phyloP scores from a whole-genome alignment of 1,140 invertebrate genomes.

The Sesamia nonagrioides region DNA sequence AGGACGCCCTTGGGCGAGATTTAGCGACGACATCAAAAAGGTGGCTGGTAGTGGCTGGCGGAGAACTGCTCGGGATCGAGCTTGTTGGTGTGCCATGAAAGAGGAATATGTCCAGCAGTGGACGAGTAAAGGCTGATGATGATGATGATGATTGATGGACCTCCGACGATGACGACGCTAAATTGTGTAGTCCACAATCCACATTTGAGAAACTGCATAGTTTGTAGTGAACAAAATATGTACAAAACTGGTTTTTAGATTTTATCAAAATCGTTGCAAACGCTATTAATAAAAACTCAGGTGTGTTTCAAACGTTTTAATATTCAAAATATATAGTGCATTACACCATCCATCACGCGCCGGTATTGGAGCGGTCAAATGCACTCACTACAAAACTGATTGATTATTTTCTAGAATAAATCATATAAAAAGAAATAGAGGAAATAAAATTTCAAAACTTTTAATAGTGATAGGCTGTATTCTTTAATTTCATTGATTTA shows the following conservation, averaged over 20 bases:
- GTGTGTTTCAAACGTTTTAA: constrained; percentile 34
- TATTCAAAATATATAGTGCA: constrained; percentile 34
- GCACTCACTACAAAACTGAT: constrained; percentile 49
- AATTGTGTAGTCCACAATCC: too few species aligned
- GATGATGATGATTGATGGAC: too few species aligned
- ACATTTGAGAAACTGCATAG: too few species aligned
- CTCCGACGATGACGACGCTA: too few species aligned
- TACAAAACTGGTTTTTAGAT: neutral
- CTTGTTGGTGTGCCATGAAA: too few species aligned
- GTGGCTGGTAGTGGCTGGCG: too few species aligned
- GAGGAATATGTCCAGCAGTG: too few species aligned
- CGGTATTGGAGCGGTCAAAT: constrained; percentile 39
- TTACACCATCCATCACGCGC: constrained; percentile 41
- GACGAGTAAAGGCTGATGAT: too few species aligned
- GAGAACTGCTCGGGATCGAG: too few species aligned
- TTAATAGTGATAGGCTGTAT: neutral
- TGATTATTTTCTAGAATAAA: constrained; percentile 47
- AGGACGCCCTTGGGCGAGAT: too few species aligned
- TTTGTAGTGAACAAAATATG: too few species aligned
- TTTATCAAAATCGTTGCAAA: neutral
- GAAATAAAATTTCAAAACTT: neutral
- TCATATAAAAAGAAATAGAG: constrained; percentile 11
- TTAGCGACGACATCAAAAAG: too few species aligned
- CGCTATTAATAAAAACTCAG: constrained; percentile 15
- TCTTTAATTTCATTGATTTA: neutral